Base-by-base conservation (phyloP, 2,797 vertebrate genomes). In the Tokudaia tokunoshimensis region DNA sequence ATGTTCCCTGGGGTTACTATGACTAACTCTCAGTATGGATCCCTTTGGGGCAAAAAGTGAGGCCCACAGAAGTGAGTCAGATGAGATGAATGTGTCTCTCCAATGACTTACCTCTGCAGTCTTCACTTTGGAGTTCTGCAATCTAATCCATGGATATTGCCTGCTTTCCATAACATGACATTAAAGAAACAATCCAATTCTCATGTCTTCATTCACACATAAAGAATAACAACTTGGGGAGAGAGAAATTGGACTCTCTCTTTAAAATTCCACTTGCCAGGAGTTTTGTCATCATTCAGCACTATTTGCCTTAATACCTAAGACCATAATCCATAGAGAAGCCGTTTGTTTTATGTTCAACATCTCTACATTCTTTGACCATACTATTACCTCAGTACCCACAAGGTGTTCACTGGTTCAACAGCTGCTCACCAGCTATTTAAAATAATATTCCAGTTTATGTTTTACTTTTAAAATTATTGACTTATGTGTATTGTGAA, bases 231-330 rank as follows among this genome's bases (percentile, higher is more conserved):
- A 81, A 3, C 7, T 59, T 75, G 41, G n/a, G 11, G 11, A 41
- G 2, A 12, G 4, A 1, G 20, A 10, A 74, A n/a, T 1, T 57
- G 10, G 24, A 13, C 29, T 59, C 29, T 6, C 17, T n/a, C 2
- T 70, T 55, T 9, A 63, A 91, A 87, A 65, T 57, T n/a, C 10
- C 55, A 15, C 44, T 55, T 75, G 2, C 12, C 63, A 47, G 3
- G 34, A 75, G 1, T 41, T 67, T 91, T 67, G 7, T 78, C 20
- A 57, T 50, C 12, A 50, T 44, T 85, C 29, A 44, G 26, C 34
- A 59, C 31, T 34, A 26, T 15, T 17, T 24, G 13, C 4, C n/a
- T 86, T 5, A 2, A 4, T 13, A 22, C 12, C 12, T 37, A 55
- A 22, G 3, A 37, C 83, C 12, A 9, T 31, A 47, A 29, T 88